Base-by-base conservation (phyloP, 2,797 vertebrate species). In the Poeciliopsis infans region DNA sequence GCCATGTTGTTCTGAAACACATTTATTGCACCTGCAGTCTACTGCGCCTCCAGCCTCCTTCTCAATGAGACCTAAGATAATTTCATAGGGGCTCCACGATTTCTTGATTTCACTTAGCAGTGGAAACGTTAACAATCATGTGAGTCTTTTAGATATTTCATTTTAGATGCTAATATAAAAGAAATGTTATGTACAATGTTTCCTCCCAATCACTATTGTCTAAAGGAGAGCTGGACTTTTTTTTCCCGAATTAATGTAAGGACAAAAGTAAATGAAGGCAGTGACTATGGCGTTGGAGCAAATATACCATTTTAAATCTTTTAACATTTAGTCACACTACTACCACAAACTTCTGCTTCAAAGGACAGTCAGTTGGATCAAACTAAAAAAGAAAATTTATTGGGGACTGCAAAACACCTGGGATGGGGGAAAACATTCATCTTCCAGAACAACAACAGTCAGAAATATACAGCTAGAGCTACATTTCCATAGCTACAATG, bases 111-210 rank as follows among this genome's bases (percentile, higher is more conserved):
- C 53, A 64, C 83, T 90, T 79, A 84, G 70, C 46, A 84, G 76
- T 39, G 33, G 15, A 55, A 87, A 79, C 74, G 2, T 7, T 73
- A 74, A 79, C 78, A 89, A 87, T 93, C 80, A 86, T 80, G 77
- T 80, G 53, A 87, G 79, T 85, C 31, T 80, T 78, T 79, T 80
- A 84, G 83, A 86, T 75, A 91, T 89, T 89, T 91, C 84, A 90
- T 89, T 90, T 88, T 84, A 82, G 85, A 90, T 82, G 87, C 77
- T 84, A 85, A 92, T 84, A 91, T 91, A 81, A 85, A 92, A 91
- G 84, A 85, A 80, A 73, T 55, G n/a, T 79, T 85, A 87, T 87
- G 89, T 91, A 89, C 81, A 82, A 88, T 89, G 79, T 89, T 82
- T 59, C 59, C 36, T 88, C 77, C 89, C 82, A 23, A 79, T 91